These are phyloP conservation scores for Elanoides forficatus DNA, from an alignment of 2,113 vertebrate species.

Conservation along the genomic window DNA sequence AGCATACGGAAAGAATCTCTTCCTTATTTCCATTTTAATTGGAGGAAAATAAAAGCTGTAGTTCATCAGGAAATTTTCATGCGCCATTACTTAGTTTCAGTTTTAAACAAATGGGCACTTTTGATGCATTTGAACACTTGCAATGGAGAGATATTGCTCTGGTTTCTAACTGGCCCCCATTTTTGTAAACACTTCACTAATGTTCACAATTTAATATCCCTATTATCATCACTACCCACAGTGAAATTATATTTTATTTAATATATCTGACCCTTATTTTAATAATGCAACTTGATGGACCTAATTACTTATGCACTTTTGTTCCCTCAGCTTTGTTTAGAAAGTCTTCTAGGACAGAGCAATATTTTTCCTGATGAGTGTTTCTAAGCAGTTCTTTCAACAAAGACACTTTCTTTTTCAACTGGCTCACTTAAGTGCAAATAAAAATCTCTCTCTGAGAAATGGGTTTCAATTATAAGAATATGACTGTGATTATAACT, in stretches of 20 bases:
- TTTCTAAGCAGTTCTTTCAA: background rate
- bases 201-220: background rate
- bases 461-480: background rate
- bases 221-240: background rate
- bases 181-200: background rate
- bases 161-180: background rate
- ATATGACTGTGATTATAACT: background rate
- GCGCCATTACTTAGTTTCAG: background rate
- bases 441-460: background rate
- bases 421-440: background rate
- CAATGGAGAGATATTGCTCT: background rate
- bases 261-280: background rate
- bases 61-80: slow-evolving; percentile 8
- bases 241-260: background rate
- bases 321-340: background rate
- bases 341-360: background rate
- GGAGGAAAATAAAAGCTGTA: background rate
- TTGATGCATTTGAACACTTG: background rate
- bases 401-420: background rate
- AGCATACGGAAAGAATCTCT: background rate
- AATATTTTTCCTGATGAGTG: background rate
- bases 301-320: background rate
- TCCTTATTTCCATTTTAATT: background rate
- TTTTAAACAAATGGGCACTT: background rate
- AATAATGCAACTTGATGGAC: background rate